Percentiles rank a stretch among this genome's conserved stretches.
Evolutionary conservation across 2,888 invertebrate genomes (phyloP).

Genomic region (Sesamia inferens): DNA sequence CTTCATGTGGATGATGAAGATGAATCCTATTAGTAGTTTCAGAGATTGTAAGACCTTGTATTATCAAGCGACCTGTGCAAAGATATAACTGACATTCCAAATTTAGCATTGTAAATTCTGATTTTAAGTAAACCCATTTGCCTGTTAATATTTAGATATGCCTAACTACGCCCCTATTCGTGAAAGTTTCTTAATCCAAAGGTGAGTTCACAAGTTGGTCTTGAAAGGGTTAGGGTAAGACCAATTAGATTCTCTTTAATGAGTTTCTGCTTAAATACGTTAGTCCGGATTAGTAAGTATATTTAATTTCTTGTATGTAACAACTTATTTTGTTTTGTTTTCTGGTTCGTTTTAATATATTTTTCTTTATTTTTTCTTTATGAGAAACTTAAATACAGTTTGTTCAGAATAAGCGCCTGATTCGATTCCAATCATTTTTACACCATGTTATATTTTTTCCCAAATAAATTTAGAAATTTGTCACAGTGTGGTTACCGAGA

Average conservation of each 20-base stretch:
- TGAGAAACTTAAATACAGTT: too few species aligned
- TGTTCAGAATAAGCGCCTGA: too few species aligned
- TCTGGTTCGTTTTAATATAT: too few species aligned
- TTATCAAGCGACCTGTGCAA: background rate
- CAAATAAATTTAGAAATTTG: too few species aligned
- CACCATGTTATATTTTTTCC: too few species aligned
- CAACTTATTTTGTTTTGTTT: too few species aligned
- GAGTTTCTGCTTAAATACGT: background rate
- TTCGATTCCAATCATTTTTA: too few species aligned
- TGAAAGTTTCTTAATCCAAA: constrained; percentile 4
- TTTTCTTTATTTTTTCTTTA: too few species aligned
- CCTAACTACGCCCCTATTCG: background rate
- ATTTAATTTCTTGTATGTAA: background rate
- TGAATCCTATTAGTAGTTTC: too few species aligned
- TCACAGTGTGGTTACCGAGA: too few species aligned
- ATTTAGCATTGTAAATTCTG: background rate
- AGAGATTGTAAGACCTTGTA: background rate
- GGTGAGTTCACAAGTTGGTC: background rate
- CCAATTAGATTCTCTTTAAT: background rate
- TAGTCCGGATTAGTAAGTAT: background rate
- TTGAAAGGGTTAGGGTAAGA: background rate
- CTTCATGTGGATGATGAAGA: too few species aligned
- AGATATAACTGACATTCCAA: background rate
- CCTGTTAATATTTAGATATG: background rate
- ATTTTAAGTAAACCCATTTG: too few species aligned